phyloP scores from a whole-genome alignment of 2,888 invertebrate species.

The Auanema sp. region DNA sequence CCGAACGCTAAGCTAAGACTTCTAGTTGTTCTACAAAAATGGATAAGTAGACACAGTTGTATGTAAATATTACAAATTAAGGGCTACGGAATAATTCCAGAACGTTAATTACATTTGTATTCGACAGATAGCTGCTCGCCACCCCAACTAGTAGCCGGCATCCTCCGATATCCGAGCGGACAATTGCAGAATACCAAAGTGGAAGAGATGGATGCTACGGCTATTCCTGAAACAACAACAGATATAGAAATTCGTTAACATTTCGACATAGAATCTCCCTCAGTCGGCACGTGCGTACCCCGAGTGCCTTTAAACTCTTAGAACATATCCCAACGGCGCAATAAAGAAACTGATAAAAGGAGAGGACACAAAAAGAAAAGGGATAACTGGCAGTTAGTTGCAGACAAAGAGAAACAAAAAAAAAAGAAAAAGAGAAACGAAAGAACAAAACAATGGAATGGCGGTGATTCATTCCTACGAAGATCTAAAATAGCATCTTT shows the following conservation, averaged over 20 bases:
- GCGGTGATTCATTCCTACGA: background rate
- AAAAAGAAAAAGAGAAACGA: background rate
- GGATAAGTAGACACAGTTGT: no score
- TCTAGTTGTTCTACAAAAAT: no score
- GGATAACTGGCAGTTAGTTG: background rate
- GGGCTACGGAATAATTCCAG: no score
- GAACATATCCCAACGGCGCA: no score
- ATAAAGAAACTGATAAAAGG: background rate
- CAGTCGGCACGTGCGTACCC: no score
- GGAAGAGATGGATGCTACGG: conserved; percentile 1
- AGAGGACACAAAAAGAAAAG: background rate
- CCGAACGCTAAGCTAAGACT: no score
- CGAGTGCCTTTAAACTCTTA: no score
- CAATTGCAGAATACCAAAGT: conserved; percentile 19
- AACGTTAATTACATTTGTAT: conserved; percentile 14
- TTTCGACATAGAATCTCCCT: no score
- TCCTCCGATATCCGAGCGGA: conserved; percentile 10
- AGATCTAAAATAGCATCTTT: no score
- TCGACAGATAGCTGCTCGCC: conserved; percentile 9
- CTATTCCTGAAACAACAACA: conserved; percentile 11
- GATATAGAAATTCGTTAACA: no score
- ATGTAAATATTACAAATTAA: no score
- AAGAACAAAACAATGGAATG: background rate
- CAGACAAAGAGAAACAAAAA: conserved; percentile 3
- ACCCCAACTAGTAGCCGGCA: conserved; percentile 8